These are phyloP conservation scores for Bradypodion pumilum DNA, from an alignment of 2,797 vertebrate genomes.

Conservation along the genomic window DNA sequence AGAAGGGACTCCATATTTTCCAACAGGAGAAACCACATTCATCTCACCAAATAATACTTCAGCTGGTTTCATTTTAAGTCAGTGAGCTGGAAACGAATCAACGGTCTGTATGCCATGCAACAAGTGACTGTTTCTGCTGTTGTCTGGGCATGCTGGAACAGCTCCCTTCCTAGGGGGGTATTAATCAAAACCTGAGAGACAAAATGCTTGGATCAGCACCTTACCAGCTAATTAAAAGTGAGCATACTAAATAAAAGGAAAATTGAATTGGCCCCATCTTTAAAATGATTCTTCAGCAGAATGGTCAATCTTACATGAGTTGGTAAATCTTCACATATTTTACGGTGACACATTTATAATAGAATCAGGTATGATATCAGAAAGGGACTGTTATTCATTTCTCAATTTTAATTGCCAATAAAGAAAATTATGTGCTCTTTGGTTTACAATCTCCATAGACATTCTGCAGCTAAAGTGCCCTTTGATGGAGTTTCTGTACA, in stretches of 20 bases:
- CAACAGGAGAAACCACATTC: constrained; percentile 73
- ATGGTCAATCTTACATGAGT: neutral
- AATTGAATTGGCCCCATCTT: constrained; percentile 46
- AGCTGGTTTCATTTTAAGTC: constrained; percentile 73
- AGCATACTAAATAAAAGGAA: constrained; percentile 34
- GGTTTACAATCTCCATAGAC: neutral
- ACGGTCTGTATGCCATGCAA: constrained; percentile 54
- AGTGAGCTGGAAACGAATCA: constrained; percentile 66
- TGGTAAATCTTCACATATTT: constrained; percentile 20
- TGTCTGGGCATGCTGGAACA: constrained; percentile 46
- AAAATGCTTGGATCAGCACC: constrained; percentile 35
- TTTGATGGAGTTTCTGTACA: fast-evolving
- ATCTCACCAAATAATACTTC: constrained; percentile 70
- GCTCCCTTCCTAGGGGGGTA: constrained; percentile 49
- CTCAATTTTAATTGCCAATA: constrained; percentile 23
- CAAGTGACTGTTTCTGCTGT: constrained; percentile 55
- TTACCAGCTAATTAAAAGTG: constrained; percentile 52
- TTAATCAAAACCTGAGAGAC: constrained; percentile 41
- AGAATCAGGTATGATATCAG: constrained; percentile 20
- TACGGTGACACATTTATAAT: constrained; percentile 23
- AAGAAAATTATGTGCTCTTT: neutral
- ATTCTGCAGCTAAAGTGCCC: neutral
- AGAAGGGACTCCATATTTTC: constrained; percentile 71
- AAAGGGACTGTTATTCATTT: constrained; percentile 20
- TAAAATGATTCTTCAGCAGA: constrained; percentile 12